Base-by-base conservation (phyloP, 2,888 invertebrate species). In the Onchidella celtica region DNA sequence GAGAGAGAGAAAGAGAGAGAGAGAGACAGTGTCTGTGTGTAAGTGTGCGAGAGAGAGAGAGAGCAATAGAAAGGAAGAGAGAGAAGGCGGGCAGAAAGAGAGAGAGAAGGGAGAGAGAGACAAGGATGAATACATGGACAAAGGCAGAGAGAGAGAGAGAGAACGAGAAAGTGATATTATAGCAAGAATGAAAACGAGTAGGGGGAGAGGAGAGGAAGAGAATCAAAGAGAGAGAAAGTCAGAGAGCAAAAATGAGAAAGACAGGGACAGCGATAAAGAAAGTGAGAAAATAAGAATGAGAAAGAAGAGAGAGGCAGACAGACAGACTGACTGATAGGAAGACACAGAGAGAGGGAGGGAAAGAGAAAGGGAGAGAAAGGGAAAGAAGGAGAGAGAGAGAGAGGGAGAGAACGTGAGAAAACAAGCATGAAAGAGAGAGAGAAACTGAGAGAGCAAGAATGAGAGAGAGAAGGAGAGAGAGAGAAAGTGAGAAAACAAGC, bases 141-240 rank as follows among this genome's bases (percentile, higher is more conserved):
- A n/a, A 36, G n/a, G 38, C 36, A 70, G n/a, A 17, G 9, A 70
- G 70, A 70, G 47, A 47, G 47, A 3, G 3, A 6, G 21, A 38
- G n/a, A n/a, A n/a, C n/a, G n/a, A n/a, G n/a, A n/a, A n/a, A n/a
- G n/a, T n/a, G n/a, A n/a, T n/a, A n/a, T n/a, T n/a, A n/a, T n/a
- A n/a, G n/a, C n/a, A n/a, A n/a, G n/a, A n/a, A n/a, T n/a, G n/a
- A n/a, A n/a, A n/a, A n/a, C n/a, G n/a, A n/a, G n/a, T n/a, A n/a
- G n/a, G n/a, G n/a, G n/a, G n/a, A 36, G n/a, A 70, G 14, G 27
- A 21, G 21, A 70, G 70, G 61, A n/a, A 61, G 61, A 61, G n/a
- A 61, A 61, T 24, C 47, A 17, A 17, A 17, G 47, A 47, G 47
- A 17, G 6, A 11, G 47, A 11, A n/a, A 0, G 24, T 21, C 0